These are phyloP conservation scores for Strix uralensis DNA, from an alignment of 2,113 vertebrate species.

Conservation along the genomic window DNA sequence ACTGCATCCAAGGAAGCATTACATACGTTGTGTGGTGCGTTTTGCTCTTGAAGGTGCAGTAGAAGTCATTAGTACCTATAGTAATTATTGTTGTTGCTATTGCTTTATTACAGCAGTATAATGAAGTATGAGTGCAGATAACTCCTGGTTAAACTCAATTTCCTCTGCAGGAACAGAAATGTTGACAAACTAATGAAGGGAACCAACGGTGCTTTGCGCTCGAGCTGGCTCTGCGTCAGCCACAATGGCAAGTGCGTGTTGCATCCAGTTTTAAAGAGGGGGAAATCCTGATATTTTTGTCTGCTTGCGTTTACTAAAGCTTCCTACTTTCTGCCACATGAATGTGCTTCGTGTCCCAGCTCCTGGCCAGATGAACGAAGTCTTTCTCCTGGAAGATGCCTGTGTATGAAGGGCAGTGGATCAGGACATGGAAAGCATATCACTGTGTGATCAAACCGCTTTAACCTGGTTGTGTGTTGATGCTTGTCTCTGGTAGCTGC, in stretches of 20 bases:
- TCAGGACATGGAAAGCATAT: background rate
- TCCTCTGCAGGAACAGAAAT: background rate
- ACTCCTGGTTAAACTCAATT: background rate
- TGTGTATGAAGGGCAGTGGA: background rate
- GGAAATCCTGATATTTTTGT: background rate
- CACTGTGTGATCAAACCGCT: background rate
- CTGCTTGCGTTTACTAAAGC: background rate
- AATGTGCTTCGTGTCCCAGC: background rate
- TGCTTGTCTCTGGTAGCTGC: background rate
- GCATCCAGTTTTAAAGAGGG: background rate
- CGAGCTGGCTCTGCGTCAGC: background rate
- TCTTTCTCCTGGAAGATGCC: background rate
- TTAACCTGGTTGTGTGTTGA: background rate
- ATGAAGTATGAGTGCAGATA: background rate
- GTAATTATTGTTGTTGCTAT: background rate
- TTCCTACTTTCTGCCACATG: background rate
- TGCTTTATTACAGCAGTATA: background rate
- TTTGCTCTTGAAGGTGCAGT: background rate
- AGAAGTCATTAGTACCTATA: background rate
- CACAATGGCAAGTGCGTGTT: background rate
- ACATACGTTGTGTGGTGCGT: accelerated
- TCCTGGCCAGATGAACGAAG: background rate
- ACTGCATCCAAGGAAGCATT: background rate
- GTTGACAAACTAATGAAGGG: background rate
- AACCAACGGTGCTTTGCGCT: accelerated